Percentiles rank a stretch among this genome's conserved stretches.
phyloP scores from a whole-genome alignment of 2,113 vertebrate genomes.

The Panthera tigris region DNA sequence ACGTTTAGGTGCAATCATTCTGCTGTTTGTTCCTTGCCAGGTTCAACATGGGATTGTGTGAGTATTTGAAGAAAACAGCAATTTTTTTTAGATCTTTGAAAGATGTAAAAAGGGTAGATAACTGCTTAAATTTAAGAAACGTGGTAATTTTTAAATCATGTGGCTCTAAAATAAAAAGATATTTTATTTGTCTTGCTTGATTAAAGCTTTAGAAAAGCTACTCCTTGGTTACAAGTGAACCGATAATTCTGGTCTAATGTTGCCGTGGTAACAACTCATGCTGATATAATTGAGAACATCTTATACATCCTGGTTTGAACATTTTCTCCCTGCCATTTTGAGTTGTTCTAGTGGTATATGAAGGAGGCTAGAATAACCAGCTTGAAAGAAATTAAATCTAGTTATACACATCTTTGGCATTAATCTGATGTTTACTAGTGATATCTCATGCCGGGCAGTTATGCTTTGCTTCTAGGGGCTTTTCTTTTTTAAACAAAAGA shows the following conservation, averaged over 20 bases:
- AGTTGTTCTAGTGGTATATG: conserved; percentile 84
- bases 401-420: conserved; percentile 76
- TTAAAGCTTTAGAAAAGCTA: conserved; percentile 84
- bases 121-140: conserved; percentile 44
- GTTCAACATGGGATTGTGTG: conserved; percentile 68
- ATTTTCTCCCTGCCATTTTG: conserved; percentile 89
- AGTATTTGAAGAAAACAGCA: conserved; percentile 71
- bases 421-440: conserved; percentile 78
- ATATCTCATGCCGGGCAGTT: conserved; percentile 78
- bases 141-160: conserved; percentile 54
- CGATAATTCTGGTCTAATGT: conserved; percentile 89
- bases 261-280: conserved; percentile 90
- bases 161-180: conserved; percentile 68
- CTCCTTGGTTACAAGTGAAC: conserved; percentile 86
- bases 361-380: conserved; percentile 80
- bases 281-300: conserved; percentile 90
- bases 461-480: conserved; percentile 78
- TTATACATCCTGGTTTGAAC: conserved; percentile 88
- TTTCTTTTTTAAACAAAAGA: conserved; percentile 80
- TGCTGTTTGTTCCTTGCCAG: conserved; percentile 65
- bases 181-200: conserved; percentile 81
- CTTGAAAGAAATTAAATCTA: conserved; percentile 77
- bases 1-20: conserved; percentile 68
- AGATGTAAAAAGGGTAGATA: conserved; percentile 59
- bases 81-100: conserved; percentile 52